These are phyloP conservation scores for Anhinga anhinga DNA, from an alignment of 2,113 vertebrate species.

Conservation along the genomic window DNA sequence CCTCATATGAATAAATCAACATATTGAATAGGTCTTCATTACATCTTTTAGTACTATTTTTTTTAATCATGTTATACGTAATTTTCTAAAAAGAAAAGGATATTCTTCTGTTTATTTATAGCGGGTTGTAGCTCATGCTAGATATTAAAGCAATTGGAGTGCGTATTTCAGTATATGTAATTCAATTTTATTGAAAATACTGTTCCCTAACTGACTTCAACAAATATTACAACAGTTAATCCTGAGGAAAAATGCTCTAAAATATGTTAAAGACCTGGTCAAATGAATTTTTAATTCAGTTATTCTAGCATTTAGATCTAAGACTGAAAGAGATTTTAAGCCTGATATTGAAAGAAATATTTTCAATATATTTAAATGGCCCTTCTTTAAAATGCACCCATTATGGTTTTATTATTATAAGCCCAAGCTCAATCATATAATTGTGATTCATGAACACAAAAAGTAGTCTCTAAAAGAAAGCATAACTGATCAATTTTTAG, in stretches of 20 bases:
- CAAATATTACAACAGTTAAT: not conserved
- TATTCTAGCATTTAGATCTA: not conserved
- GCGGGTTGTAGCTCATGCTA: not conserved
- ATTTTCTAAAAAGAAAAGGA: not conserved
- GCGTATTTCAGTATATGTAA: not conserved
- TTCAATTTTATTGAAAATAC: not conserved
- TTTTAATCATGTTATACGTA: fast-evolving
- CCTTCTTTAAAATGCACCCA: not conserved
- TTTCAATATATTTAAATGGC: not conserved
- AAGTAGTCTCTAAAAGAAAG: not conserved
- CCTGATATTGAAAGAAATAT: not conserved
- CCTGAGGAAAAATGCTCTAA: not conserved
- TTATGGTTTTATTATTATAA: not conserved
- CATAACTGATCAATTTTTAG: not conserved
- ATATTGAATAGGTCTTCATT: not conserved
- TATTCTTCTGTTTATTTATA: not conserved
- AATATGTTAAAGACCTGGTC: not conserved
- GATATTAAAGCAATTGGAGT: not conserved
- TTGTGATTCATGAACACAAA: not conserved
- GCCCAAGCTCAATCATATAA: not conserved
- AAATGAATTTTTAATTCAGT: not conserved
- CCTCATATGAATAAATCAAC: not conserved
- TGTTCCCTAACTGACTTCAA: not conserved
- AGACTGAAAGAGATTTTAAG: not conserved
- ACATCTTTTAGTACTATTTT: not conserved